phyloP scores from a whole-genome alignment of 1,140 invertebrate genomes.

The Epicauta chinensis region DNA sequence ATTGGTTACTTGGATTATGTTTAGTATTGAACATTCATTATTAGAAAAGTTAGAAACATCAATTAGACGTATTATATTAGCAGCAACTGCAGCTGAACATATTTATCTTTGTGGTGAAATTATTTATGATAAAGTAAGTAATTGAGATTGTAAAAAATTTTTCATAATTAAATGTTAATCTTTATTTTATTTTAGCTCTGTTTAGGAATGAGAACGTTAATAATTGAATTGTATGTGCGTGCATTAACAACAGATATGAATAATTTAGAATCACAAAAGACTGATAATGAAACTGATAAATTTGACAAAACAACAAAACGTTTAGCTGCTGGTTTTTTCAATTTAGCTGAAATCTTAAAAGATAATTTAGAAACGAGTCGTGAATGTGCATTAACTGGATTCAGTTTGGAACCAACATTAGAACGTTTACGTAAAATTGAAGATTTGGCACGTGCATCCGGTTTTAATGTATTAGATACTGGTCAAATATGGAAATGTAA shows the following conservation, averaged over 20 bases:
- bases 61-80: conserved; percentile 34
- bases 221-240: conserved; percentile 65
- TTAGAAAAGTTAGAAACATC: conserved; percentile 15
- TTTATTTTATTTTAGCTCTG: conserved; percentile 50
- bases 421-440: conserved; percentile 47
- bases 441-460: conserved; percentile 48
- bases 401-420: conserved; percentile 55
- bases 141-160: too few species aligned
- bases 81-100: conserved; percentile 34
- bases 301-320: conserved; percentile 48
- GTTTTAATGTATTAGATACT: conserved; percentile 41
- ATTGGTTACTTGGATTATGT: conserved; percentile 25
- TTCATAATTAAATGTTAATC: background rate
- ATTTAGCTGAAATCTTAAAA: conserved; percentile 51
- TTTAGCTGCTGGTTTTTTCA: conserved; percentile 52
- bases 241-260: conserved; percentile 71
- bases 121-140: conserved; percentile 33
- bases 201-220: conserved; percentile 54
- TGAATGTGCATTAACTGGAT: conserved; percentile 60
- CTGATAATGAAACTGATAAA: conserved; percentile 47
- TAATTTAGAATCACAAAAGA: conserved; percentile 61
- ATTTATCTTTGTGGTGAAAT: conserved; percentile 37
- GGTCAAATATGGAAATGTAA: conserved; percentile 40
- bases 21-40: conserved; percentile 8
- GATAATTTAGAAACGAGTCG: conserved; percentile 51